Evolutionary conservation across 1,140 invertebrate species (phyloP), one percentile per base, ranked within the genome.

Genomic region (Scylla paramamosain): DNA sequence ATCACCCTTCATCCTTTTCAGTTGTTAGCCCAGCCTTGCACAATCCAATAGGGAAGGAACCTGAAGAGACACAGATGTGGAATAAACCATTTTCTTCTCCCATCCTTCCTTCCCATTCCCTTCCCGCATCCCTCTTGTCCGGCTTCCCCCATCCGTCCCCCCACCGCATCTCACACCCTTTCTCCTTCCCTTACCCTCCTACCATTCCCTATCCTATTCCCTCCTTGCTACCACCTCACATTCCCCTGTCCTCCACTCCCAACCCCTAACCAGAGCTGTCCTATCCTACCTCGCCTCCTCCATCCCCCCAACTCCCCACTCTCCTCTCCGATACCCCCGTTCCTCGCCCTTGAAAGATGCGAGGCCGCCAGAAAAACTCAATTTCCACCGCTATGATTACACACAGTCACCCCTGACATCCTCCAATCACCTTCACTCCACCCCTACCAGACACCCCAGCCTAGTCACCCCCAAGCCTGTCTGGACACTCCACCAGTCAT

Each of bases 351-450:
- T n/a, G 67, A 77, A 77, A n/a, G 6, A 77, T 77, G n/a, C 20
- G n/a, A 77, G 67, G 67, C 20, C n/a, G 67, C 20, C 20, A n/a
- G 67, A 77, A 77, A 77, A 77, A 77, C 67, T 77, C 67, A 77
- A 77, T 77, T n/a, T 77, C 67, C 67, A 59, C n/a, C 67, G 67
- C 67, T 77, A 77, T 77, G 67, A 77, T 77, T n/a, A 77, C 10
- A 59, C 52, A 59, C 52, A 59, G 52, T 59, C 52, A 59, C 52
- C 52, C 52, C 52, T 14, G 52, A 59, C 52, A 59, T 59, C 52
- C 52, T 20, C 52, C 52, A 59, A 59, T 59, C 52, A 14, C 52
- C 52, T 14, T 59, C 52, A 59, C 52, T 20, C 52, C 10, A 59
- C 52, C 52, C 52, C 52, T 1, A 20, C 52, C 52, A 12, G 52